Percentiles rank a stretch among this genome's conserved stretches.
These are phyloP conservation scores for Lottia gigantea DNA, from an alignment of 2,888 invertebrate genomes.

Conservation along the genomic window DNA sequence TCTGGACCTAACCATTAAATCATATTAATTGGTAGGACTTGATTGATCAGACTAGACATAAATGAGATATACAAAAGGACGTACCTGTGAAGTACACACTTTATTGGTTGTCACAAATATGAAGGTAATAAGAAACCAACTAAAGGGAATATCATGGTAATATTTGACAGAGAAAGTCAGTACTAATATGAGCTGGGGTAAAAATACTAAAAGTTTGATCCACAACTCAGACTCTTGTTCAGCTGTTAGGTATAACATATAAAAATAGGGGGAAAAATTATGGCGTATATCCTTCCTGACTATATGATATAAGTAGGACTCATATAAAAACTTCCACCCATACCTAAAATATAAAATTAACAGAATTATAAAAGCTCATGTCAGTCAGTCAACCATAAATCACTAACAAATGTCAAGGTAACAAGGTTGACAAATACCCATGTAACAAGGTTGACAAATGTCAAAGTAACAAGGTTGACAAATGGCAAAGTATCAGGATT, in stretches of 20 bases:
- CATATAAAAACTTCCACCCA: constrained; percentile 87
- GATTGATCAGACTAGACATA: too few relatives aligned
- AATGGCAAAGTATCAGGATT: neutral
- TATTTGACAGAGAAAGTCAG: constrained; percentile 54
- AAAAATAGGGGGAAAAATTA: constrained; percentile 96
- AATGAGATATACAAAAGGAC: too few relatives aligned
- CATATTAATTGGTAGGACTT: too few relatives aligned
- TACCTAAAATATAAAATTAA: constrained; percentile 72
- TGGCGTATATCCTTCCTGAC: constrained; percentile 88
- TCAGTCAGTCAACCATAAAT: too few relatives aligned
- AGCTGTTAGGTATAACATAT: constrained; percentile 82
- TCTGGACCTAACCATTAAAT: too few relatives aligned
- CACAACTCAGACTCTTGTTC: constrained; percentile 59
- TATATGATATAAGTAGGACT: constrained; percentile 92
- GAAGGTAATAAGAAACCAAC: constrained; percentile 85
- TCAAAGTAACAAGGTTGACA: neutral
- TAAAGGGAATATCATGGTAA: constrained; percentile 79
- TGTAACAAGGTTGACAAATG: neutral
- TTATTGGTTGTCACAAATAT: constrained; percentile 93
- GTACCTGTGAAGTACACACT: constrained; percentile 90
- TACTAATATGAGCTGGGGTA: constrained; percentile 76
- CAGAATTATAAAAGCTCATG: too few relatives aligned
- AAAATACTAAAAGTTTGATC: constrained; percentile 74
- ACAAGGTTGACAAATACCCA: neutral
- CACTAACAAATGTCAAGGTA: neutral